phyloP scores from a whole-genome alignment of 2,797 vertebrate genomes.

The Platyrinchus mystaceus region DNA sequence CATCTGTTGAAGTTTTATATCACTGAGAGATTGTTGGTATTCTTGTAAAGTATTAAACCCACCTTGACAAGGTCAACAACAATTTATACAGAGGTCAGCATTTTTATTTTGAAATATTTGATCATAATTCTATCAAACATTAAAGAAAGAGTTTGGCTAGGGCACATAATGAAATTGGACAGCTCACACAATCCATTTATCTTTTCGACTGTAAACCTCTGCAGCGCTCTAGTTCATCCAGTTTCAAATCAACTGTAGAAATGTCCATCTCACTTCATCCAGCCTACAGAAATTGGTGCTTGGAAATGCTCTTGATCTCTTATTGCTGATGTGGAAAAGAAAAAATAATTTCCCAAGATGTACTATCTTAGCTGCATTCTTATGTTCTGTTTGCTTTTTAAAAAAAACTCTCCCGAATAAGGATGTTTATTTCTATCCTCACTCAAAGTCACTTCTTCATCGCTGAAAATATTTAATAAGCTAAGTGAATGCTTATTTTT shows the following conservation, averaged over 20 bases:
- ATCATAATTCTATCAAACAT: conserved; percentile 62
- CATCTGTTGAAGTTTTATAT: conserved; percentile 49
- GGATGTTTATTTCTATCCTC: conserved; percentile 12
- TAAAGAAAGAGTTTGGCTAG: conserved; percentile 50
- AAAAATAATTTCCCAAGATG: conserved; percentile 41
- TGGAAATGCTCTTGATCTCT: conserved; percentile 32
- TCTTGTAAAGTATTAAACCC: conserved; percentile 32
- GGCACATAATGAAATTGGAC: conserved; percentile 63
- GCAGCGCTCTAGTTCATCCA: conserved; percentile 48
- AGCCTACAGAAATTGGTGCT: conserved; percentile 38
- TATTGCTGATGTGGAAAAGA: conserved; percentile 36
- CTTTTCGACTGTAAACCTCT: conserved; percentile 46
- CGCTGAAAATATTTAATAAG: neutral
- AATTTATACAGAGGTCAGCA: conserved; percentile 56
- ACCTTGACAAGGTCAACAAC: conserved; percentile 63
- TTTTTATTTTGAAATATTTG: conserved; percentile 63
- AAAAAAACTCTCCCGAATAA: conserved; percentile 9
- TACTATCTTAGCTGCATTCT: neutral
- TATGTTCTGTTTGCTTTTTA: conserved; percentile 13
- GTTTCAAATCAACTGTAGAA: conserved; percentile 67
- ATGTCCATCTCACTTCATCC: conserved; percentile 40
- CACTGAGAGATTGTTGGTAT: conserved; percentile 26
- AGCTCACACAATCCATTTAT: conserved; percentile 66
- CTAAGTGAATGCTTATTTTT: conserved; percentile 26
- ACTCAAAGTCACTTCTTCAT: neutral